Evolutionary conservation across 2,888 invertebrate species (phyloP), one percentile per base, ranked within the genome.

Genomic region (Zootermopsis nevadensis): DNA sequence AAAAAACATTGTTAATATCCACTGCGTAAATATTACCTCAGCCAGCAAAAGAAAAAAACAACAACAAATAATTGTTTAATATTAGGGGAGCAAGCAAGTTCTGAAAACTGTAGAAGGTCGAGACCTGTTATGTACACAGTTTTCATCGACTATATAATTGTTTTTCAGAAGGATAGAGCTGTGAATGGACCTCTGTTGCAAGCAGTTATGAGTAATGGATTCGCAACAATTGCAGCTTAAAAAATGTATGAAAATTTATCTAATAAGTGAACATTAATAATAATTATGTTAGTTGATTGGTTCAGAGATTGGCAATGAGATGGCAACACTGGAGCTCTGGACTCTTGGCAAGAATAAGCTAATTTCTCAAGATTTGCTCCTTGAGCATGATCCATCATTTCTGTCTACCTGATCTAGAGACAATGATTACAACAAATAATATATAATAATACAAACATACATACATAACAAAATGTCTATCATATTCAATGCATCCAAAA

Each of bases 1-100:
- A 35, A 38, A 66, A 79, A 79, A 38, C 12, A 22, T 42, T 79
- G 79, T 79, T 79, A 79, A 79, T 77, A 77, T 77, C 77, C 77
- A 77, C 77, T 77, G 55, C 48, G 55, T 79, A 79, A 77, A 79
- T 79, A 79, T 31, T 66, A 79, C 79, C 79, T 79, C 33, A 79
- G 79, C 79, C 66, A 35, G 66, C 66, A 60, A 79, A 33, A 31
- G 27, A 66, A 79, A 79, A 38, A 38, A 33, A 53, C 3, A 53
- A 53, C 24, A 60, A 60, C 27, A 60, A 60, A 60, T 3, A 74
- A 74, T 74, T 35, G 38, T 35, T 35, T 69, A 69, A 15, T 69
- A 33, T 69, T 33, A 69, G 22, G 15, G 31, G 69, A 69, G 69
- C 10, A 10, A 69, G 33, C 10, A 15, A 33, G 69, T 2, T 66